Evolutionary conservation across 2,888 invertebrate genomes (phyloP).

Genomic region (Parasteatoda lunata): DNA sequence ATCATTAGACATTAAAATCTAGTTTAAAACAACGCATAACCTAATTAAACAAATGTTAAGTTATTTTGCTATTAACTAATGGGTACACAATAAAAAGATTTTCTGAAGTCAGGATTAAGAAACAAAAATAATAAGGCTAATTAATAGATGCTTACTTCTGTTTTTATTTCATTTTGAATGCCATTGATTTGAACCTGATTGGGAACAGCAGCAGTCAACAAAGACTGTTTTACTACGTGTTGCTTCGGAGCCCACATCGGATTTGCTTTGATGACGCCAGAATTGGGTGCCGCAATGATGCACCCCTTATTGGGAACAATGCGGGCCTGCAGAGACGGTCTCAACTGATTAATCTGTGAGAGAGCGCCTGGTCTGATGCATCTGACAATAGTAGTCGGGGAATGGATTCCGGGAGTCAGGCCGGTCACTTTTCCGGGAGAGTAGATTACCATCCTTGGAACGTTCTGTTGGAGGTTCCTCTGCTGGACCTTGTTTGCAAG

Average conservation of each 20-base stretch:
- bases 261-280: slow-evolving; percentile 1
- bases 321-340: slow-evolving; percentile 18
- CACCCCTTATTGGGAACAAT: slow-evolving; percentile 37
- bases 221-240: slow-evolving; percentile 21
- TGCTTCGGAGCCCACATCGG: not conserved
- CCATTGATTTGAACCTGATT: slow-evolving; percentile 64
- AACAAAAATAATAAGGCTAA: too few species aligned
- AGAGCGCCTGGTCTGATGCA: slow-evolving; percentile 6
- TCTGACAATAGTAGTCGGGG: slow-evolving; percentile 20
- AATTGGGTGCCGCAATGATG: slow-evolving; percentile 5
- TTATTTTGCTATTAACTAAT: too few species aligned
- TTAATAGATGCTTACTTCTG: slow-evolving; percentile 37
- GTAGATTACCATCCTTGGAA: slow-evolving; percentile 41
- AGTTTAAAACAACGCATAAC: too few species aligned
- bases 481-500: slow-evolving; percentile 90
- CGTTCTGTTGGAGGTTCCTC: slow-evolving; percentile 55
- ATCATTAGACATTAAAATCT: too few species aligned
- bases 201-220: slow-evolving; percentile 42
- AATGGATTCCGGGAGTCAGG: not conserved
- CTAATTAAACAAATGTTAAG: too few species aligned
- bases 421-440: slow-evolving; percentile 14
- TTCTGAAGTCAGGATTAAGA: too few species aligned
- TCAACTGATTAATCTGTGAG: not conserved
- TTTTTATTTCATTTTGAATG: slow-evolving; percentile 48
- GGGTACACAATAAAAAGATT: too few species aligned